phyloP scores from a whole-genome alignment of 2,888 invertebrate genomes.

The Eristalinus aeneus region DNA sequence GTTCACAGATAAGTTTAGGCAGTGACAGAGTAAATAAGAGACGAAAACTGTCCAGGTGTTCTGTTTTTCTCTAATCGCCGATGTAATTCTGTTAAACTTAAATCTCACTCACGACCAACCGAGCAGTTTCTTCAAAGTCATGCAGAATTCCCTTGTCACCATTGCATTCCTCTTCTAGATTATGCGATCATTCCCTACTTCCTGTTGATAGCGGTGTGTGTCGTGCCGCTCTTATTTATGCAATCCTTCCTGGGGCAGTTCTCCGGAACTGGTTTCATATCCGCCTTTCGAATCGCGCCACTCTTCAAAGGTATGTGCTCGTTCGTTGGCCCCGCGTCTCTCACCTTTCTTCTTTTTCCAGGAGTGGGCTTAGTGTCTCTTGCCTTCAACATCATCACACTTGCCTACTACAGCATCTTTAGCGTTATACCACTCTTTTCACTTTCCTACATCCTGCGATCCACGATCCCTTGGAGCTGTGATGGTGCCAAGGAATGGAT shows the following conservation, averaged over 20 bases:
- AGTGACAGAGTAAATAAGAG: too few species aligned
- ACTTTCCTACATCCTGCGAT: constrained; percentile 85
- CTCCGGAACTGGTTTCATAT: constrained; percentile 88
- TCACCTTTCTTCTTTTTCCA: constrained; percentile 77
- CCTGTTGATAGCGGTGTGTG: constrained; percentile 19
- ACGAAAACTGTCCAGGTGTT: too few species aligned
- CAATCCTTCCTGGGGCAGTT: constrained; percentile 92
- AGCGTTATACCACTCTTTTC: constrained; percentile 84
- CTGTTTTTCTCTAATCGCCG: too few species aligned
- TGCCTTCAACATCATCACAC: constrained; percentile 88
- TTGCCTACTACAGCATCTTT: constrained; percentile 85
- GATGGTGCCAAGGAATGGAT: constrained; percentile 80
- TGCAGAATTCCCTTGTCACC: too few species aligned
- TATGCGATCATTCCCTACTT: constrained; percentile 72
- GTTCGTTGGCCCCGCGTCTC: too few species aligned
- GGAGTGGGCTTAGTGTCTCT: constrained; percentile 93
- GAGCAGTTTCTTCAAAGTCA: too few species aligned
- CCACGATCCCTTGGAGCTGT: constrained; percentile 90
- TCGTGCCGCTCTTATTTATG: constrained; percentile 89
- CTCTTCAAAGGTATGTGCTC: constrained; percentile 82
- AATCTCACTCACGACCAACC: too few species aligned
- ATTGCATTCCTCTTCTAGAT: constrained; percentile 66
- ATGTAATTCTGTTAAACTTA: too few species aligned
- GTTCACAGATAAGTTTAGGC: too few species aligned
- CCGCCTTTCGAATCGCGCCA: constrained; percentile 88